phyloP scores from a whole-genome alignment of 2,888 invertebrate genomes.

The Clepsis dumicolana region DNA sequence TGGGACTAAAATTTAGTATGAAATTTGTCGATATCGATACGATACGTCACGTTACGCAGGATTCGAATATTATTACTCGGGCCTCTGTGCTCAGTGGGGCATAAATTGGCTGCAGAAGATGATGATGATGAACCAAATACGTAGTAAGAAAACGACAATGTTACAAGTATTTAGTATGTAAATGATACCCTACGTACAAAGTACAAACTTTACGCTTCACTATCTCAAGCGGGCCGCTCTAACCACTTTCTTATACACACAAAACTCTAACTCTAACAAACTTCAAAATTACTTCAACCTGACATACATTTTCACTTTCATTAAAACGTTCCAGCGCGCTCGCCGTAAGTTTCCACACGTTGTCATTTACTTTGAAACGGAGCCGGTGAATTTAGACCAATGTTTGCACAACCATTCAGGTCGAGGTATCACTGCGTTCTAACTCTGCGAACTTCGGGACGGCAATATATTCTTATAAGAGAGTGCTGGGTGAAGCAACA shows the following conservation, averaged over 20 bases:
- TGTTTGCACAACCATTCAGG: constrained; percentile 31
- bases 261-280: constrained; percentile 27
- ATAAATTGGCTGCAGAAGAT: too few relatives aligned
- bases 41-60: too few relatives aligned
- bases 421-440: constrained; percentile 28
- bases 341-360: constrained; percentile 17
- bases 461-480: constrained; percentile 79
- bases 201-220: neutral
- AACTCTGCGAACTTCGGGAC: constrained; percentile 54
- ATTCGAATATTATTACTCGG: too few relatives aligned
- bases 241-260: constrained; percentile 28
- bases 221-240: constrained; percentile 10
- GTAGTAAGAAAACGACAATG: too few relatives aligned
- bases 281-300: constrained; percentile 37
- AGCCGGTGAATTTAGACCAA: constrained; percentile 25
- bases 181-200: neutral
- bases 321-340: constrained; percentile 25
- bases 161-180: neutral
- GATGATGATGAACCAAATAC: too few relatives aligned
- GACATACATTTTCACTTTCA: constrained; percentile 39
- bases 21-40: too few relatives aligned
- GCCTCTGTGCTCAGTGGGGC: too few relatives aligned
- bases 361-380: constrained; percentile 30
- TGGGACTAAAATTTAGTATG: too few relatives aligned
- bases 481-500: constrained; percentile 64